Evolutionary conservation across 2,888 invertebrate species (phyloP), one percentile per base, ranked within the genome.

Genomic region (Steinernema scapterisci): DNA sequence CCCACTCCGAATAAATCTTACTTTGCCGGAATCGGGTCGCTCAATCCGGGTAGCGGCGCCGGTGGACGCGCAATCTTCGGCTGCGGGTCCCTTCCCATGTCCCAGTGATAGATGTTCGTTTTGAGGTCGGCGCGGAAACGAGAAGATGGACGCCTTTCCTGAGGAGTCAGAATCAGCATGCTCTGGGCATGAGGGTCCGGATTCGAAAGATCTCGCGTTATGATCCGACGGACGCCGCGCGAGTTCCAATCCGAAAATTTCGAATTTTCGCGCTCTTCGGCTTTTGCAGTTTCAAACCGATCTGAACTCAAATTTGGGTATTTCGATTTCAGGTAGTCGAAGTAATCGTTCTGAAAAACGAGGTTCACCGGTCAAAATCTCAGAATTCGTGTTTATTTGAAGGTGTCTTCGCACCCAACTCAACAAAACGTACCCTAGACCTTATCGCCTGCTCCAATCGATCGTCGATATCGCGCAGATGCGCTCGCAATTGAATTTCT

Each of bases 71-170:
- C 63, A 16, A 31, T 27, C 16, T 27, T 25, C 38, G 11, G 63
- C 16, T 27, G 19, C 16, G 63, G 63, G 31, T 16, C 31, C n/a
- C 63, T 27, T 63, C 63, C 63, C 27, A 63, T 27, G 27, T 63
- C 63, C 63, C 63, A 63, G 38, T 63, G 63, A 31, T 63, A 63
- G n/a, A 63, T 16, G 63, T 63, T 63, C 31, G 63, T 63, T 5
- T 31, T 27, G 9, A 63, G 38, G 7, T 63, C 31, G 25, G 27
- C 31, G 27, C 63, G 63, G 31, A 63, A 27, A 2, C 63, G 63
- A 13, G 63, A 63, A 13, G 27, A 27, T 31, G 63, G 54, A 48
- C 6, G 21, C 38, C 25, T 27, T 13, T 63, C 63, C n/a, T 63
- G 63, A 2, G 63, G 63, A 11, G 63, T 63, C 31, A 63, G 63